A percentile compares a stretch with the other conserved stretches of the same genome.
Conservation (phyloP, 2,113 vertebrate species). For the Rissa tridactyla region DNA sequence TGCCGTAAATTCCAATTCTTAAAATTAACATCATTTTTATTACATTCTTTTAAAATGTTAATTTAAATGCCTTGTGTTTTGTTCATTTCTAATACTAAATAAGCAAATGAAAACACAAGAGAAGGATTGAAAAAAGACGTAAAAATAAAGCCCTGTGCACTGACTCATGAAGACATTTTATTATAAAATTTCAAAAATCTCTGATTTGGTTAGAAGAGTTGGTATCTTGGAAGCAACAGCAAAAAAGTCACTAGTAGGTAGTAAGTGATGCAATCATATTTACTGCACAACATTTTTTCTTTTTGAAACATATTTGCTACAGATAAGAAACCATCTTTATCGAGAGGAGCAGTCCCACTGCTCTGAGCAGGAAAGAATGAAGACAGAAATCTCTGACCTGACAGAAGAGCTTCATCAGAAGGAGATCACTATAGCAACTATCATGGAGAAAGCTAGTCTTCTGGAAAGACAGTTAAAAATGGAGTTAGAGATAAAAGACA, state of each 20-base stretch:
- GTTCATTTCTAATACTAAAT: not conserved
- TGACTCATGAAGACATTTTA: not conserved
- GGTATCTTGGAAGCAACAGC: not conserved
- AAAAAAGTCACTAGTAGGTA: not conserved
- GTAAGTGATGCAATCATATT: conserved; percentile 23
- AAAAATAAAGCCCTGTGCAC: not conserved
- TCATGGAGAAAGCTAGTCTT: conserved; percentile 75
- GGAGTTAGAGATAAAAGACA: conserved; percentile 76
- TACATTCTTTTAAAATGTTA: not conserved
- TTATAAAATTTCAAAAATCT: not conserved
- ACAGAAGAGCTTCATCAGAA: conserved; percentile 77
- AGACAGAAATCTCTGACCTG: conserved; percentile 74
- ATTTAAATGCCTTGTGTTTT: not conserved
- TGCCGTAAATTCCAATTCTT: not conserved
- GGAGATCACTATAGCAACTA: conserved; percentile 80
- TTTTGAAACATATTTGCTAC: conserved; percentile 45
- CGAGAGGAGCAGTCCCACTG: conserved; percentile 48
- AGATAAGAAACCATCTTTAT: conserved; percentile 72
- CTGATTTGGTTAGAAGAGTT: not conserved
- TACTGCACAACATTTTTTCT: conserved; percentile 17
- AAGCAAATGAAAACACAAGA: not conserved
- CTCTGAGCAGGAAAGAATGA: conserved; percentile 72
- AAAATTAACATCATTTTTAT: not conserved
- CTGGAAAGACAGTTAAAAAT: conserved; percentile 79
- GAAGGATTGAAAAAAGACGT: not conserved